phyloP scores from a whole-genome alignment of 2,888 invertebrate species.

The Didymodactylos carnosus region DNA sequence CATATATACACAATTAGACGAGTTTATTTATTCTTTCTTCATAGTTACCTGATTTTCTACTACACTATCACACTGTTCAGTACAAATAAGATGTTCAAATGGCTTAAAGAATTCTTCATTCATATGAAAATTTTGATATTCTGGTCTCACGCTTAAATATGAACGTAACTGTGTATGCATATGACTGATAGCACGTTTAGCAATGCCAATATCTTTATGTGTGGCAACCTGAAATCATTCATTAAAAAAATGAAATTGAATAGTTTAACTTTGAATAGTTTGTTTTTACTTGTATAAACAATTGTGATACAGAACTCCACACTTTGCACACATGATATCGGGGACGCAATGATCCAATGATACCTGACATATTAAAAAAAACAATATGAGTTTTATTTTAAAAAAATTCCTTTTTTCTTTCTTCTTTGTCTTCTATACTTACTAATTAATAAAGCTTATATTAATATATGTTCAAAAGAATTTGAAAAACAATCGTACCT shows the following conservation, averaged over 20 bases:
- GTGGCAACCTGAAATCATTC: not conserved
- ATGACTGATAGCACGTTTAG: not conserved
- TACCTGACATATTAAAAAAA: not conserved
- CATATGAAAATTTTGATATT: constrained; percentile 77
- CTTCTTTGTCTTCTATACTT: too few relatives aligned
- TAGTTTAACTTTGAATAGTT: not conserved
- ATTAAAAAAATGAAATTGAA: not conserved
- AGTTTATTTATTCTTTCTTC: too few relatives aligned
- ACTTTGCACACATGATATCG: not conserved
- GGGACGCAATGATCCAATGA: not conserved
- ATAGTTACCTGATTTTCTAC: constrained; percentile 27
- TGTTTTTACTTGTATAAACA: not conserved
- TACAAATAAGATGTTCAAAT: constrained; percentile 73
- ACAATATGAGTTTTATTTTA: not conserved
- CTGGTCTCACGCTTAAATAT: constrained; percentile 61
- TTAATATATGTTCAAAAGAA: too few relatives aligned
- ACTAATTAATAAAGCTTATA: too few relatives aligned
- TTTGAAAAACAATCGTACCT: too few relatives aligned
- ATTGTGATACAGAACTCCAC: not conserved
- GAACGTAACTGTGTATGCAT: constrained; percentile 24
- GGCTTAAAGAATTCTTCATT: constrained; percentile 82
- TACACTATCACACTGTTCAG: constrained; percentile 76
- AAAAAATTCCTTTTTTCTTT: too few relatives aligned
- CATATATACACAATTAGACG: constrained; percentile 37
- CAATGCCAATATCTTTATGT: not conserved